Base-by-base conservation (phyloP, 2,888 invertebrate genomes). In the Erebia aethiops region DNA sequence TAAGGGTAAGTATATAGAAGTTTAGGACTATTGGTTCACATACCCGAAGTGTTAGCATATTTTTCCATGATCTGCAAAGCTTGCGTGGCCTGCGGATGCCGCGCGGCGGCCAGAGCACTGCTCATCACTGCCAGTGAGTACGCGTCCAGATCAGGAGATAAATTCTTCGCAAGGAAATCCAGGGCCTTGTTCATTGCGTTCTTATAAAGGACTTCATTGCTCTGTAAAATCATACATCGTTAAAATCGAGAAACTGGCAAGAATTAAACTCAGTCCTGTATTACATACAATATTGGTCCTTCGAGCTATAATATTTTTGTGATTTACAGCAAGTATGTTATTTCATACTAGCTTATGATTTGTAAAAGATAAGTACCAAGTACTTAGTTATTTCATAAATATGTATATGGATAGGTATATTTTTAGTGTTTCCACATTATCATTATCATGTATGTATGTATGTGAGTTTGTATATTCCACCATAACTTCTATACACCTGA, bases 61-160 rank as follows among this genome's bases (percentile, higher is more conserved):
- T 83, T 83, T 75, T 94, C 91, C 77, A 95, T 84, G 75, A 93
- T 89, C 73, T 90, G 90, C 51, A 91, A 80, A 2, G 96, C 95
- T 14, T 94, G 91, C 54, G 95, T 94, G 72, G 96, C 95, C 35
- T 95, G 94, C 0, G 96, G 95, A 85, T 97, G 96, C 62, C 96
- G 95, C 0, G 97, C 96, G 66, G 96, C 85, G 71, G 97, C 96
- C 0, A 99, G 89, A 0, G 97, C 97, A 80, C 96, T 97, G 1
- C 96, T 95, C 41, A 96, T 95, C 54, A 98, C 93, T 0, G 98
- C 95, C 67, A 98, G 88, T 0, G 97, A 94, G 85, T 98, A 98
- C 4, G 96, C 94, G 79, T 95, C 94, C 16, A 95, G 89, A 1
- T 94, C 87, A 11, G 94, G 95, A 1, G 95, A 94, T 71, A 97